These are phyloP conservation scores for Baccha elongata DNA, from an alignment of 2,888 invertebrate species.

Conservation along the genomic window DNA sequence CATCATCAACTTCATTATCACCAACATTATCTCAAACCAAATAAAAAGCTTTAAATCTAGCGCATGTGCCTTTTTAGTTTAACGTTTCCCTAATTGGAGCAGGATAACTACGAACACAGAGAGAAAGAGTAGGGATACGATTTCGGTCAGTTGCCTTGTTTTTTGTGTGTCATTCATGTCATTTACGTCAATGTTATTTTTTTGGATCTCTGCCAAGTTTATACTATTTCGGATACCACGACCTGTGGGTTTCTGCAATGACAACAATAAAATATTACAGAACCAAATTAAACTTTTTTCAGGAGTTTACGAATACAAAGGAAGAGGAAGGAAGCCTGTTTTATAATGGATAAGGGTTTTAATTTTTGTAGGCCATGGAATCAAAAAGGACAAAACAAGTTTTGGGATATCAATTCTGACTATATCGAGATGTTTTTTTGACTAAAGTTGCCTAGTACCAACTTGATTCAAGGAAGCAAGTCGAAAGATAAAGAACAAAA, in stretches of 20 bases:
- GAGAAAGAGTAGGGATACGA: neutral
- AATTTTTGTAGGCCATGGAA: too few species aligned
- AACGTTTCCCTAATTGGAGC: conserved; percentile 6
- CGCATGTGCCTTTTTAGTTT: conserved; percentile 4
- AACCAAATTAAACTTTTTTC: neutral
- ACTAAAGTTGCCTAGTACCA: too few species aligned
- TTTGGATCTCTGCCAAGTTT: conserved; percentile 22
- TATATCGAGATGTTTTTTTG: too few species aligned
- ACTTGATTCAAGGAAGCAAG: too few species aligned
- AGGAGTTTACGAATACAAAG: neutral
- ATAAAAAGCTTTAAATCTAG: conserved; percentile 13
- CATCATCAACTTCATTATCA: neutral
- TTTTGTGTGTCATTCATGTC: conserved; percentile 31
- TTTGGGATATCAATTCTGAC: too few species aligned
- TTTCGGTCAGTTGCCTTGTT: conserved; percentile 28
- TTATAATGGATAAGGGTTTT: too few species aligned
- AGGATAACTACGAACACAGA: neutral
- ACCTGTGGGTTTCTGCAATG: neutral
- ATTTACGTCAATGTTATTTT: conserved; percentile 22
- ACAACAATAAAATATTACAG: neutral
- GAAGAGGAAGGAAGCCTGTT: too few species aligned
- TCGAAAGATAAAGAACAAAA: too few species aligned
- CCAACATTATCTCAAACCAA: neutral
- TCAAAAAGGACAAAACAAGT: too few species aligned
- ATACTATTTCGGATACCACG: neutral